These are phyloP conservation scores for Ahaetulla prasina DNA, from an alignment of 2,113 vertebrate species.

Conservation along the genomic window DNA sequence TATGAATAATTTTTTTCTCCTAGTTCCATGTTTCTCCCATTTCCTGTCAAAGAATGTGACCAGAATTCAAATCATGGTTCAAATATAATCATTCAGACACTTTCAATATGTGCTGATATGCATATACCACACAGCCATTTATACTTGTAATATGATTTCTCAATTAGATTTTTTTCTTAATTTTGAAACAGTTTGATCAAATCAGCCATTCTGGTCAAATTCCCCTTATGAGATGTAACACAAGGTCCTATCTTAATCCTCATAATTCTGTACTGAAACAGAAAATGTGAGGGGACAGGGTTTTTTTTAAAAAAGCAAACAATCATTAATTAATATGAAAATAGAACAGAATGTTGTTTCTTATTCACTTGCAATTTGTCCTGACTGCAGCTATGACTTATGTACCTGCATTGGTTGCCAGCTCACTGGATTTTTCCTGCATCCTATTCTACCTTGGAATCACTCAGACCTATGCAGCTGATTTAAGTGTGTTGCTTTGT, in stretches of 20 bases:
- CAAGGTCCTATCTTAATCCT: not conserved
- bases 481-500: not conserved
- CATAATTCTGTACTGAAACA: not conserved
- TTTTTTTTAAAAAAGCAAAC: not conserved
- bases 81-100: not conserved
- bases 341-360: not conserved
- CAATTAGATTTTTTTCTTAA: not conserved
- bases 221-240: not conserved
- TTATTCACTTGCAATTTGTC: not conserved
- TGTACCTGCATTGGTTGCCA: not conserved
- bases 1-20: not conserved
- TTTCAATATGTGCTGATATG: not conserved
- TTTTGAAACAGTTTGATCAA: not conserved
- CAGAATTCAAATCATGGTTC: not conserved
- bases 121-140: not conserved
- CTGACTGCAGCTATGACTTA: not conserved
- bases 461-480: not conserved
- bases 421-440: not conserved
- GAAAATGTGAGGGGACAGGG: not conserved
- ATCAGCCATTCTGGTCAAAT: not conserved
- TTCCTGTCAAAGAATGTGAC: not conserved
- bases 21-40: not conserved
- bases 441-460: fast-evolving
- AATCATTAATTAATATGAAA: not conserved
- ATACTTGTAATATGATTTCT: not conserved